Evolutionary conservation across 2,797 vertebrate genomes (phyloP), one percentile per base, ranked within the genome.

Genomic region (Periophthalmus magnuspinnatus): DNA sequence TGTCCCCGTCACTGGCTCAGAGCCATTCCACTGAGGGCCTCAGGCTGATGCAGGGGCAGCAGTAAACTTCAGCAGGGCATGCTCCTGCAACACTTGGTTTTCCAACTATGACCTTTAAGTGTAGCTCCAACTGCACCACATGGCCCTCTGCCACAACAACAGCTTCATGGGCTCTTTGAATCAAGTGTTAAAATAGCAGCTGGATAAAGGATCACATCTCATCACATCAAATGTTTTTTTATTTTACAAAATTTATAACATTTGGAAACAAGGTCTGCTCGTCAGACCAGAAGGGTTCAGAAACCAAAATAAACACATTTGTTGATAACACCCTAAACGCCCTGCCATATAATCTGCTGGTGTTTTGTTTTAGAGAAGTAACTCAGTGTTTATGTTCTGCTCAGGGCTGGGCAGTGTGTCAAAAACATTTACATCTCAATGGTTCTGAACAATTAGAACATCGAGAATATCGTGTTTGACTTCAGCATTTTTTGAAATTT

Each of bases 61-160:
- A 65, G 61, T 76, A 61, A 66, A 68, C 60, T 76, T 83, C 57
- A 81, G 74, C 56, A 5, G 64, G 67, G 62, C 74, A 22, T 64
- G 60, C 16, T 67, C 56, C 17, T 24, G 13, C 61, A 64, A 28
- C 41, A 48, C 24, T 47, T 65, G 33, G 28, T 21, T 65, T 6
- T 28, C 11, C 22, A 1, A 24, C 55, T 56, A 5, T 65, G 19
- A 24, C 24, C 45, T 17, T 48, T 64, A 82, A 76, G 83, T 72
- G 6, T 47, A 65, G 34, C 34, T 75, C 48, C 60, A 62, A 65
- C 9, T n/a, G n/a, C 28, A n/a, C 22, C 57, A 56, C 48, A 38
- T 68, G 2, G 7, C 67, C 57, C 58, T 55, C 45, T 48, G 62
- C 14, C 1, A 3, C 6, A 9, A 11, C 1, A 10, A 13, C 13